A percentile compares a stretch with the other conserved stretches of the same genome.
phyloP scores from a whole-genome alignment of 2,797 vertebrate species.

The Enteromius argenteus region DNA sequence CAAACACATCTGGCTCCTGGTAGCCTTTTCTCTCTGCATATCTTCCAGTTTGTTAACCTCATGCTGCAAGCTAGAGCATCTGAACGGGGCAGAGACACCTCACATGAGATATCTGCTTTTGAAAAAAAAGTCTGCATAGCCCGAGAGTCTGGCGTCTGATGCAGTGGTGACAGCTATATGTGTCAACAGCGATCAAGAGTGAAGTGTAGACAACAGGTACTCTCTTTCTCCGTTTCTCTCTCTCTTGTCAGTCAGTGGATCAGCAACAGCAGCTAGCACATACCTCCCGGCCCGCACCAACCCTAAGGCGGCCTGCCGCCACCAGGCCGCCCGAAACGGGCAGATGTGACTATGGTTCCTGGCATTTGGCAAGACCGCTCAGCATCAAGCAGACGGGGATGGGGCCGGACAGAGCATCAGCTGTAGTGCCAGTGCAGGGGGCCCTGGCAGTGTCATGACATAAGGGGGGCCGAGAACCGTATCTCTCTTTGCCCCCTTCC shows the following conservation, averaged over 20 bases:
- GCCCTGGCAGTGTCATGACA: constrained; percentile 61
- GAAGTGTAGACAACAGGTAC: constrained; percentile 79
- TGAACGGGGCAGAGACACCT: constrained; percentile 74
- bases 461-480: constrained; percentile 41
- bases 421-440: constrained; percentile 74
- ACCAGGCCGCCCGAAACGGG: constrained; percentile 82
- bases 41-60: constrained; percentile 82
- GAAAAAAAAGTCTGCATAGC: constrained; percentile 74
- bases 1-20: constrained; percentile 72
- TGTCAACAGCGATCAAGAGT: constrained; percentile 81
- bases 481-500: constrained; percentile 34
- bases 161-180: constrained; percentile 77
- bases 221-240: constrained; percentile 76
- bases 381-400: constrained; percentile 94
- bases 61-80: constrained; percentile 80
- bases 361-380: constrained; percentile 98
- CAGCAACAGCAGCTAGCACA: constrained; percentile 74
- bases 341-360: constrained; percentile 98
- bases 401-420: constrained; percentile 96
- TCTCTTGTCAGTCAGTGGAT: constrained; percentile 76
- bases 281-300: constrained; percentile 79
- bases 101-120: constrained; percentile 67
- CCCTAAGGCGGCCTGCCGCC: constrained; percentile 67
- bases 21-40: constrained; percentile 80
- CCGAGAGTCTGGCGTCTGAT: constrained; percentile 81